Percentiles rank a stretch among this genome's conserved stretches.
Evolutionary conservation across 2,888 invertebrate genomes (phyloP).

Genomic region (Cryptus armator): DNA sequence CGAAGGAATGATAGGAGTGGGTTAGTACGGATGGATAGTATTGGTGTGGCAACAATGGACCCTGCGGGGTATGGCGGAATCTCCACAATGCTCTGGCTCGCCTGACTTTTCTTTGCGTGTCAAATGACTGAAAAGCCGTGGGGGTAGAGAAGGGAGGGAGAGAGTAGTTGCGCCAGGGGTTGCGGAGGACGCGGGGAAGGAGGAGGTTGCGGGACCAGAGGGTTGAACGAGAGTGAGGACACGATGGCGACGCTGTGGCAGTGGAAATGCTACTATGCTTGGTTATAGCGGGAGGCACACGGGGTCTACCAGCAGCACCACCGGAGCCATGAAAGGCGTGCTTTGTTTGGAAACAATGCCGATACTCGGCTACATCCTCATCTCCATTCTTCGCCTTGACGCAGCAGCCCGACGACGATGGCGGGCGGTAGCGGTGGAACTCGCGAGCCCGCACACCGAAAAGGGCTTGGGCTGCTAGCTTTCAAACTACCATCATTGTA

Average conservation of each 20-base stretch:
- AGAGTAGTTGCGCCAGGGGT: slow-evolving; percentile 48
- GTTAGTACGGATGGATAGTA: slow-evolving; percentile 72
- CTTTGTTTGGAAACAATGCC: slow-evolving; percentile 86
- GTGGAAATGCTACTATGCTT: slow-evolving; percentile 58
- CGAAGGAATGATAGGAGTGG: slow-evolving; percentile 51
- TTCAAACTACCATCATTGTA: slow-evolving; percentile 23
- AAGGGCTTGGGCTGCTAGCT: slow-evolving; percentile 35
- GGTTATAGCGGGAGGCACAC: slow-evolving; percentile 47
- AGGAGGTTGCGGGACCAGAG: slow-evolving; percentile 65
- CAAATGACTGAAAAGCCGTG: slow-evolving; percentile 84
- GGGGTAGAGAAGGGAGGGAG: slow-evolving; percentile 65
- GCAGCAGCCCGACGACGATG: slow-evolving; percentile 64
- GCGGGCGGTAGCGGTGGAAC: slow-evolving; percentile 30
- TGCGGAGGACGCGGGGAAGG: slow-evolving; percentile 24
- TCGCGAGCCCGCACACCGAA: slow-evolving; percentile 41
- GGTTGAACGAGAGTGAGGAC: slow-evolving; percentile 35
- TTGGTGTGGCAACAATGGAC: slow-evolving; percentile 82
- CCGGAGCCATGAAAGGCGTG: slow-evolving; percentile 84
- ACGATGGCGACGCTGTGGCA: slow-evolving; percentile 60
- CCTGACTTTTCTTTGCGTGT: slow-evolving; percentile 85
- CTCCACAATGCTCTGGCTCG: slow-evolving; percentile 81
- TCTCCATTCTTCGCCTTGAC: slow-evolving; percentile 85
- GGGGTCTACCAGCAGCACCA: slow-evolving; percentile 69
- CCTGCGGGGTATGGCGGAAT: slow-evolving; percentile 73
- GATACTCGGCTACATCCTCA: slow-evolving; percentile 85